Evolutionary conservation across 1,140 invertebrate species (phyloP), one percentile per base, ranked within the genome.

Genomic region (Tetramorium alpestre): DNA sequence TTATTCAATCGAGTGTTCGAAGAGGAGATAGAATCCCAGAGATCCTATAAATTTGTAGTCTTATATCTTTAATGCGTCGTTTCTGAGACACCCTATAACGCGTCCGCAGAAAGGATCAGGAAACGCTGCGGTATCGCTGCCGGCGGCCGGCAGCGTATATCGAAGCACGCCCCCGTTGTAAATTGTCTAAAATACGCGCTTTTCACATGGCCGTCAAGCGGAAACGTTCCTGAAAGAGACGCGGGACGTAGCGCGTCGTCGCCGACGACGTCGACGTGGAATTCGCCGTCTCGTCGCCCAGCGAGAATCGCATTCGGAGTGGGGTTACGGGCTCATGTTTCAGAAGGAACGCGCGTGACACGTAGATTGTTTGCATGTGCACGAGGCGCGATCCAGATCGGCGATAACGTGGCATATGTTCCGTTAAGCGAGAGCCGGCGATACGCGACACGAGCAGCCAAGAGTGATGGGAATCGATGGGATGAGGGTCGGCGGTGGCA

Each of bases 401-500:
- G 18, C 49, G 28, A 58, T 81, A 72, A 60, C 47, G 38, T 28
- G 56, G 38, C 76, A 77, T 80, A 77, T 90, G 75, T 76, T 85
- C n/a, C 60, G 38, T 33, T 81, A 33, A 65, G 10, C 25, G 22
- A 11, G 22, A 62, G 51, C 69, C 65, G 75, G 75, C 41, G 3
- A 0, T 0, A 16, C 11, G 33, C 54, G 38, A 75, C 65, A 47
- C 10, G 80, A 87, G 33, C 33, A 75, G 93, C 92, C 16, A 77
- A 81, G 65, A 93, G 93, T 85, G 91, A 96, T 96, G 95, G 94
- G 93, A 91, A 94, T 96, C 90, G 96, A 96, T 87, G 93, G 93
- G 73, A 96, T 96, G 95, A 94, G 95, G 89, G 94, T 96, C 73
- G 94, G 94, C 67, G 94, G 95, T 72, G 95, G 95, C 76, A 93